Evolutionary conservation across 2,113 vertebrate species (phyloP).

Genomic region (Tachysurus fulvidraco): DNA sequence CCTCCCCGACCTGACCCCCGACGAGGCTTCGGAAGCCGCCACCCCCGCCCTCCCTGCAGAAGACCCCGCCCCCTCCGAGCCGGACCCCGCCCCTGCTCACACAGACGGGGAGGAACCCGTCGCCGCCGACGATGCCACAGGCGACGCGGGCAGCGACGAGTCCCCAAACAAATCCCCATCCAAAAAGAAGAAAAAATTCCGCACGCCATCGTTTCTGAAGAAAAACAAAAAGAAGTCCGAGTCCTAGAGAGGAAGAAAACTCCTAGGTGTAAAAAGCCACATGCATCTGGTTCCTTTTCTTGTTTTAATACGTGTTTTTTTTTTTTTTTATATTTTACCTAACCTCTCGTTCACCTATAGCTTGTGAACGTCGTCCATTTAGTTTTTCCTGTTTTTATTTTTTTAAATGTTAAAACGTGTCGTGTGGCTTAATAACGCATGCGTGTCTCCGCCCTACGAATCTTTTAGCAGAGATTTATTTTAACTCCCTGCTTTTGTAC

Average conservation of each 20-base stretch:
- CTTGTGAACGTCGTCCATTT: constrained; percentile 56
- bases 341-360: constrained; percentile 66
- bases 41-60: constrained; percentile 80
- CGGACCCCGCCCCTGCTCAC: constrained; percentile 45
- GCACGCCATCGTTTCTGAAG: constrained; percentile 97
- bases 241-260: constrained; percentile 74
- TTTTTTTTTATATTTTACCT: constrained; percentile 55
- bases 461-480: constrained; percentile 54
- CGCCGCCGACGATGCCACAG: constrained; percentile 66
- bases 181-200: constrained; percentile 99
- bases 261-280: constrained; percentile 56
- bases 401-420: constrained; percentile 56
- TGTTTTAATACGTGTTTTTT: constrained; percentile 44
- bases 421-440: constrained; percentile 64
- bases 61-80: constrained; percentile 63
- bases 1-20: constrained; percentile 90
- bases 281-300: constrained; percentile 50
- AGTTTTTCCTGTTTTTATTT: constrained; percentile 61
- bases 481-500: constrained; percentile 63
- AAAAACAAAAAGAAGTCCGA: constrained; percentile 98
- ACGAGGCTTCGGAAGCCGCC: constrained; percentile 86
- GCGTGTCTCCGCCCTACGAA: constrained; percentile 51
- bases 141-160: constrained; percentile 87
- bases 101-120: constrained; percentile 71
- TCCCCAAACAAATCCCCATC: constrained; percentile 98